Conservation (phyloP, 92 coral and sea anemone species). For the Zoanthus solanderi region DNA sequence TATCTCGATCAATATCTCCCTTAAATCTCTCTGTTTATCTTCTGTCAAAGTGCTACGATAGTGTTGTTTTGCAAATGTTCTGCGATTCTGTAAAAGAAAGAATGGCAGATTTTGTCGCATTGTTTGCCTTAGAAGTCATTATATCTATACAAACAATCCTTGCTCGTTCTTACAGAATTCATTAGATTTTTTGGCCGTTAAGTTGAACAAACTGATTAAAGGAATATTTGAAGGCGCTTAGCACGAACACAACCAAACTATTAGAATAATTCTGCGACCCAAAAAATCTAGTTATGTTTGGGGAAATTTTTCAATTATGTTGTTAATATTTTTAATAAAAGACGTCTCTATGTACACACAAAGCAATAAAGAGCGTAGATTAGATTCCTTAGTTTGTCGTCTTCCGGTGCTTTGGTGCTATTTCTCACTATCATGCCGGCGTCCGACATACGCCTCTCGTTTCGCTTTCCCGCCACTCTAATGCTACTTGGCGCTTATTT, state of each 20-base stretch:
- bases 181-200: constrained; percentile 50
- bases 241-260: constrained; percentile 22
- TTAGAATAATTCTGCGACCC: constrained; percentile 23
- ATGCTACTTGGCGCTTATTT: constrained; percentile 38
- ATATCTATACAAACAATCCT: constrained; percentile 37
- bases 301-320: constrained; percentile 35
- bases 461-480: constrained; percentile 40
- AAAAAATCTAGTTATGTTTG: constrained; percentile 32
- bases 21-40: constrained; percentile 35
- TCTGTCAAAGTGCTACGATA: constrained; percentile 30
- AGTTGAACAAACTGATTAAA: constrained; percentile 38
- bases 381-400: constrained; percentile 30
- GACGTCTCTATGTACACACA: constrained; percentile 19
- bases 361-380: constrained; percentile 41
- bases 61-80: constrained; percentile 39
- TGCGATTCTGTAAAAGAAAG: constrained; percentile 14
- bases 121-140: constrained; percentile 38
- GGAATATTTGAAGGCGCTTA: constrained; percentile 42
- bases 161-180: constrained; percentile 31
- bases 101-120: constrained; percentile 23
- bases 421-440: constrained; percentile 45
- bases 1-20: constrained; percentile 30
- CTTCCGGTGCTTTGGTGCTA: constrained; percentile 44
- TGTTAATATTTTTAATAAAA: constrained; percentile 41
- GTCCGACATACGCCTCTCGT: constrained; percentile 38